Evolutionary conservation across 1,140 invertebrate genomes (phyloP).

Genomic region (Capitella teleta): DNA sequence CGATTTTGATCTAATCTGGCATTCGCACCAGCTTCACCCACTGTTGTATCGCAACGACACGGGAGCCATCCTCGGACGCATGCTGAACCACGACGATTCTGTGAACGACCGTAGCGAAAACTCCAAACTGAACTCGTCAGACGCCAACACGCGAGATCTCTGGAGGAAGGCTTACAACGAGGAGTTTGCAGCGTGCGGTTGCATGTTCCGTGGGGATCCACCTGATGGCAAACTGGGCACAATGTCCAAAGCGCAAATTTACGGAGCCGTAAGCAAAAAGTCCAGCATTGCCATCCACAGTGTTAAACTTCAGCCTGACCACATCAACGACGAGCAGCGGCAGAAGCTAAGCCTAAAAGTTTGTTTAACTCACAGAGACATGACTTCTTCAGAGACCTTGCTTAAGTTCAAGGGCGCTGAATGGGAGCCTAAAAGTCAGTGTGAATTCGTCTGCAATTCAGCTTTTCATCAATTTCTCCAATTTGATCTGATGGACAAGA

Average conservation of each 20-base stretch:
- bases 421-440: too few species aligned
- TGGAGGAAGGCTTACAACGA: conserved; percentile 21
- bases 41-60: conserved; percentile 39
- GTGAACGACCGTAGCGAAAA: conserved; percentile 30
- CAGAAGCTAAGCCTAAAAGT: background rate
- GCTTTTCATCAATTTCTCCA: conserved; percentile 4
- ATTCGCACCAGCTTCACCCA: conserved; percentile 43
- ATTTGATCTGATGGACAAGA: conserved; percentile 12
- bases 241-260: conserved; percentile 8
- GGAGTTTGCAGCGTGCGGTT: conserved; percentile 25
- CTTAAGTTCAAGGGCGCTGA: too few species aligned
- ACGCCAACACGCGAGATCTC: conserved; percentile 10
- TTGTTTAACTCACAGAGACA: too few species aligned
- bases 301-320: conserved; percentile 8
- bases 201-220: conserved; percentile 34
- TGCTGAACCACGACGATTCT: conserved; percentile 35
- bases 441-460: conserved; percentile 9
- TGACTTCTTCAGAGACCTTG: too few species aligned
- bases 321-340: conserved; percentile 6
- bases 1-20: conserved; percentile 48
- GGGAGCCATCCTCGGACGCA: conserved; percentile 31
- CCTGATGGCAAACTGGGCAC: conserved; percentile 16
- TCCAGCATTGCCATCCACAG: conserved; percentile 9
- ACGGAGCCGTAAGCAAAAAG: conserved; percentile 5
- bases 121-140: conserved; percentile 23